Evolutionary conservation across 2,888 invertebrate genomes (phyloP).

Genomic region (Brenthis daphne): DNA sequence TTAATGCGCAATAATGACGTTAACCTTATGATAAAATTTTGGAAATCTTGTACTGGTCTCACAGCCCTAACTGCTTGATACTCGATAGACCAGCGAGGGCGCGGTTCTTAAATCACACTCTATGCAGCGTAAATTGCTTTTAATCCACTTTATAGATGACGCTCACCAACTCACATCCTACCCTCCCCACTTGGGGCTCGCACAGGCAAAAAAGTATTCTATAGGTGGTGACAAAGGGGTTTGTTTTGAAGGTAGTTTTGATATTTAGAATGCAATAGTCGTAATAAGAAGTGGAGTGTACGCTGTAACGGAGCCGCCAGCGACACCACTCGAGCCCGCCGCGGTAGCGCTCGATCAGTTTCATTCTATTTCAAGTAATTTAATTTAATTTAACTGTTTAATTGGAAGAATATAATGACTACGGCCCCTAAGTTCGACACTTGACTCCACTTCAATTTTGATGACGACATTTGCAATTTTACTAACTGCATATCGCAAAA

Average conservation of each 20-base stretch:
- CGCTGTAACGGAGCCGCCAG: conserved; percentile 59
- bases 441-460: background rate
- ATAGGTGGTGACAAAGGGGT: conserved; percentile 33
- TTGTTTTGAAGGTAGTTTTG: conserved; percentile 24
- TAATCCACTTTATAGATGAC: conserved; percentile 72
- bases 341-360: conserved; percentile 39
- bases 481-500: background rate
- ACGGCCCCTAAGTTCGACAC: background rate
- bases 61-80: conserved; percentile 30
- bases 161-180: conserved; percentile 58
- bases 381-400: conserved; percentile 37
- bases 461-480: background rate
- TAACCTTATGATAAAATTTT: background rate
- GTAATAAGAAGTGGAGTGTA: conserved; percentile 58
- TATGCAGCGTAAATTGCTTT: conserved; percentile 69
- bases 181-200: conserved; percentile 3
- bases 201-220: background rate
- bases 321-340: conserved; percentile 32
- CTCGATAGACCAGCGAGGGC: conserved; percentile 41
- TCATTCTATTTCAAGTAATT: conserved; percentile 31
- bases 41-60: conserved; percentile 1
- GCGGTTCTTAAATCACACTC: conserved; percentile 64
- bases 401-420: conserved; percentile 30
- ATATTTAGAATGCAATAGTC: conserved; percentile 60
- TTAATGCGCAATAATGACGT: background rate